A percentile compares a stretch with the other conserved stretches of the same genome.
Conservation (phyloP, 2,113 vertebrate species). For the Larimichthys crocea region DNA sequence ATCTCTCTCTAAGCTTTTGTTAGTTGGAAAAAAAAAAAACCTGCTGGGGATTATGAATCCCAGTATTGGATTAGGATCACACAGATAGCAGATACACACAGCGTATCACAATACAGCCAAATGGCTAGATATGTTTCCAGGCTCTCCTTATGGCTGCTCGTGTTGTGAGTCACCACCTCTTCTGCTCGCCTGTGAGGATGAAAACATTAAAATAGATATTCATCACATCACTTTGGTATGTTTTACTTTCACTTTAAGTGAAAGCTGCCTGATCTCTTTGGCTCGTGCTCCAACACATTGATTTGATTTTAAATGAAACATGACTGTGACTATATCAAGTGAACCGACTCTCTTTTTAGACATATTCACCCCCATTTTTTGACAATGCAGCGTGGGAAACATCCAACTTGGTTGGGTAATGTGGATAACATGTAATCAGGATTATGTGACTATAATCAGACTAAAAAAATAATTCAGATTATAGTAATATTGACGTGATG, state of each 20-base stretch:
- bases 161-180: constrained; percentile 10
- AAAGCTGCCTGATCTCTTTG: background rate
- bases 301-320: background rate
- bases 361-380: background rate
- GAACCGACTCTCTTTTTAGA: background rate
- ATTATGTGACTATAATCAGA: too few species aligned
- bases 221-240: constrained; percentile 8
- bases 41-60: constrained; percentile 48
- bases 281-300: background rate
- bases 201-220: background rate
- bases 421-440: too few species aligned
- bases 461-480: too few species aligned
- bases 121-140: constrained; percentile 40
- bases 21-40: constrained; percentile 40
- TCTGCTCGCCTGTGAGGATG: constrained; percentile 12
- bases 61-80: constrained; percentile 64
- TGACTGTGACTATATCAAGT: background rate
- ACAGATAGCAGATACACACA: constrained; percentile 46
- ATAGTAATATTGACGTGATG: too few species aligned
- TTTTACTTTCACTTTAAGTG: background rate
- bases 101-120: constrained; percentile 47
- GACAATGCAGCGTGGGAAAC: background rate
- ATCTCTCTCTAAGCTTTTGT: constrained; percentile 68
- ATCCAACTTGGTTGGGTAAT: background rate
- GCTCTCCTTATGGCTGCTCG: constrained; percentile 4